Evolutionary conservation across 2,888 invertebrate genomes (phyloP).

Genomic region (Axea sp.): DNA sequence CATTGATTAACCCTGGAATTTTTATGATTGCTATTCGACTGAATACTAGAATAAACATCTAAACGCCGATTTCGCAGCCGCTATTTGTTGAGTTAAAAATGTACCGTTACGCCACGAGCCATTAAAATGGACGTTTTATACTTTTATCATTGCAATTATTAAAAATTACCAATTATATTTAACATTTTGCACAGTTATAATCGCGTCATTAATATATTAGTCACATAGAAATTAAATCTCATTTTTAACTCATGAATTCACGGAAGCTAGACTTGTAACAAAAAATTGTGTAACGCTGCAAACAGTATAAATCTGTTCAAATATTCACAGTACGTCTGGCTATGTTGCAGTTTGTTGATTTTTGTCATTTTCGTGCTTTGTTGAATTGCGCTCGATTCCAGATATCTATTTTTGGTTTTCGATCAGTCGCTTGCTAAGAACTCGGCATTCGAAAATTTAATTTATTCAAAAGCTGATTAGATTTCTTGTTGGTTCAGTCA

Average conservation of each 20-base stretch:
- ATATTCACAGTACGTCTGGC: slow-evolving; percentile 66
- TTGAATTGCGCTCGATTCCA: slow-evolving; percentile 44
- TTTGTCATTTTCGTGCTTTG: slow-evolving; percentile 68
- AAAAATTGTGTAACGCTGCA: slow-evolving; percentile 60
- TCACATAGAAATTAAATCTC: neutral
- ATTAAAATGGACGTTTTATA: neutral
- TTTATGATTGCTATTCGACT: slow-evolving; percentile 66
- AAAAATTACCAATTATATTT: neutral
- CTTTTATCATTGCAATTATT: neutral
- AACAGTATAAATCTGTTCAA: slow-evolving; percentile 70
- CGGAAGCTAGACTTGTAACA: slow-evolving; percentile 14
- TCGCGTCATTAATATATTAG: too few relatives aligned
- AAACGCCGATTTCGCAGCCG: slow-evolving; percentile 29
- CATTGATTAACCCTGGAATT: slow-evolving; percentile 74
- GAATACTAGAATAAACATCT: slow-evolving; percentile 58
- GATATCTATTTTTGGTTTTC: slow-evolving; percentile 36
- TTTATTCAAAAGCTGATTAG: slow-evolving; percentile 36
- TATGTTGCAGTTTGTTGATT: slow-evolving; percentile 69
- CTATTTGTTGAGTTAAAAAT: neutral
- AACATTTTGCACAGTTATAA: neutral
- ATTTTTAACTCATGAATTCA: neutral
- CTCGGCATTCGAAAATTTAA: slow-evolving; percentile 35
- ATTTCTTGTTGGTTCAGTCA: slow-evolving; percentile 37
- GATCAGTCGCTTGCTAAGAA: slow-evolving; percentile 24
- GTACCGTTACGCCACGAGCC: slow-evolving; percentile 5